Evolutionary conservation across 1,140 invertebrate species (phyloP).

Genomic region (Zaprionus inermis): DNA sequence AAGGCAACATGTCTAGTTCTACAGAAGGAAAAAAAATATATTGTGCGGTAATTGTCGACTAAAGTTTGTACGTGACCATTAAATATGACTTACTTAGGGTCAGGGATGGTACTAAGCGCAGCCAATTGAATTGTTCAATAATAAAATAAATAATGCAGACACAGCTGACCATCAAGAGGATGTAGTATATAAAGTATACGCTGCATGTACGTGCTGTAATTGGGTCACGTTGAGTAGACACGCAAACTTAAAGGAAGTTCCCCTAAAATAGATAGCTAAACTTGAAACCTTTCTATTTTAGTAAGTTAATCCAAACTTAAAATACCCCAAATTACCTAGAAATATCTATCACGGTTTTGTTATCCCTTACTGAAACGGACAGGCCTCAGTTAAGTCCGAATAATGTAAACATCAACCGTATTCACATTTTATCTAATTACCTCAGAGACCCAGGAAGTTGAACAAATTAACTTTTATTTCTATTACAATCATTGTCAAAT

Average conservation of each 20-base stretch:
- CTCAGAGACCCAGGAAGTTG: slow-evolving; percentile 9
- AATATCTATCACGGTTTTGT: background rate
- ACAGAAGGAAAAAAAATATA: background rate
- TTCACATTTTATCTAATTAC: slow-evolving; percentile 5
- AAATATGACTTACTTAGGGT: slow-evolving; percentile 18
- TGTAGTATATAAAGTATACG: background rate
- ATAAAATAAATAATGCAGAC: slow-evolving; percentile 39
- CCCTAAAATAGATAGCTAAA: background rate
- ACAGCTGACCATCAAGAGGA: slow-evolving; percentile 5
- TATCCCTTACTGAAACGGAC: background rate
- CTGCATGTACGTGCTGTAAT: slow-evolving; percentile 7
- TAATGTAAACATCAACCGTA: slow-evolving; percentile 1
- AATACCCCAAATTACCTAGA: background rate
- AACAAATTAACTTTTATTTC: slow-evolving; percentile 39
- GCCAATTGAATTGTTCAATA: slow-evolving; percentile 44
- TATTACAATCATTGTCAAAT: slow-evolving; percentile 46
- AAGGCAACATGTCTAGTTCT: background rate
- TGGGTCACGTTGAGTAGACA: slow-evolving; percentile 24
- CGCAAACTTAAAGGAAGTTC: slow-evolving; percentile 22
- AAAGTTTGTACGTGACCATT: slow-evolving; percentile 37
- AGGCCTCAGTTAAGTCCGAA: background rate
- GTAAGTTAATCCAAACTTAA: background rate
- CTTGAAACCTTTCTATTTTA: background rate
- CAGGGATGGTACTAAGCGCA: background rate
- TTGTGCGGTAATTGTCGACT: slow-evolving; percentile 29